phyloP scores from a whole-genome alignment of 2,888 invertebrate species.

The Bibio marci region DNA sequence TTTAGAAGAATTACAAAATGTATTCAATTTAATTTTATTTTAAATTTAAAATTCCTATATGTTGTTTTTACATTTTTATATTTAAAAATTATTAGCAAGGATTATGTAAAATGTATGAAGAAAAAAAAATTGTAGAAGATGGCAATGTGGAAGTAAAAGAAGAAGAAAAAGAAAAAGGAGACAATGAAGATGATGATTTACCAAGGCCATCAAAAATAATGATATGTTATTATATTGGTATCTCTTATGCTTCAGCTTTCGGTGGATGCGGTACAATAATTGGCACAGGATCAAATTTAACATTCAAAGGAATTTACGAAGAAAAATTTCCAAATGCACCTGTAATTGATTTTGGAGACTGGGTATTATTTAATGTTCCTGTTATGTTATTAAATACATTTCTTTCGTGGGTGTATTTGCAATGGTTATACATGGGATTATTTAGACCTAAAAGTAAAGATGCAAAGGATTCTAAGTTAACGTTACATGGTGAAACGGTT shows the following conservation, averaged over 20 bases:
- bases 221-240: slow-evolving; percentile 54
- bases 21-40: slow-evolving; percentile 18
- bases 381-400: slow-evolving; percentile 54
- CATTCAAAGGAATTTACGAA: slow-evolving; percentile 58
- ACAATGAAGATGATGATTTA: slow-evolving; percentile 29
- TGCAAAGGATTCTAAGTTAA: slow-evolving; percentile 34
- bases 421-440: slow-evolving; percentile 54
- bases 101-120: slow-evolving; percentile 37
- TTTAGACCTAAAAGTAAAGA: slow-evolving; percentile 37
- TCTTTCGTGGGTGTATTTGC: slow-evolving; percentile 53
- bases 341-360: slow-evolving; percentile 54
- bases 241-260: slow-evolving; percentile 57
- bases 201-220: slow-evolving; percentile 44
- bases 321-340: slow-evolving; percentile 37
- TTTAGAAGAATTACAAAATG: slow-evolving; percentile 60
- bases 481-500: slow-evolving; percentile 37
- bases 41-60: too few relatives aligned
- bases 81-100: slow-evolving; percentile 30
- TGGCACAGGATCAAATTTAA: slow-evolving; percentile 65
- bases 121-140: slow-evolving; percentile 22
- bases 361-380: slow-evolving; percentile 64
- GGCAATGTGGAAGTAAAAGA: slow-evolving; percentile 13
- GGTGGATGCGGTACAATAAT: slow-evolving; percentile 59
- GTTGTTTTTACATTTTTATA: slow-evolving; percentile 4
- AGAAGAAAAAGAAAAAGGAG: slow-evolving; percentile 15